Base-by-base conservation (phyloP, 2,888 invertebrate species). In the Hyposoter dolosus region DNA sequence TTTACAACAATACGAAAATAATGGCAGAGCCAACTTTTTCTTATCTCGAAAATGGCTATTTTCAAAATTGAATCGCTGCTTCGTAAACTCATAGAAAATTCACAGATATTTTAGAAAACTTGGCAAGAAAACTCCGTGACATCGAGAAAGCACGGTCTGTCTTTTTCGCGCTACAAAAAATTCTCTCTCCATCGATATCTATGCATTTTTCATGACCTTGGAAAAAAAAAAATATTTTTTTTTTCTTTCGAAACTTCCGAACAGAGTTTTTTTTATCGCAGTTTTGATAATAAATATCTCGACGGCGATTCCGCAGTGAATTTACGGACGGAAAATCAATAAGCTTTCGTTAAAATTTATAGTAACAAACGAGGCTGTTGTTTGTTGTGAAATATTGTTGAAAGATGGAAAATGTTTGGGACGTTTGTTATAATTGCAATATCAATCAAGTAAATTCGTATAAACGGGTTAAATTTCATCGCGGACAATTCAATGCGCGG, bases 361-460 rank as follows among this genome's bases (percentile, higher is more conserved):
- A 5, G 32, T 28, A 23, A 43, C 68, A 45, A 68, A 68, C 60
- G 19, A 35, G 43, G 15, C 7, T 15, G 40, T 43, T 40, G 9
- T 15, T 75, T 15, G 63, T 12, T 35, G 75, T 28, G n/a, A 15
- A 35, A 75, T 60, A 35, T 35, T 56, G 7, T 1, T 5, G 23
- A 32, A n/a, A 5, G 12, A 15, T 15, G 28, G 45, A 66, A 66
- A 74, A 32, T 74, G 35, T 71, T 56, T 32, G n/a, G 23, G 23
- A 68, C 74, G 50, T 32, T 50, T 66, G 65, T 81, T 66, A 81
- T 81, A 81, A 81, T 82, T 79, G 71, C 79, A 40, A 82, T 82
- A 76, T 75, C 75, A 71, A 85, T 85, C 79, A 82, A 43, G 68
- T 47, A 65, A 82, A 79, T 79, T 85, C 63, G 43, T 19, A 47